Conservation (phyloP, 2,113 vertebrate genomes). For the Thermophis baileyi region DNA sequence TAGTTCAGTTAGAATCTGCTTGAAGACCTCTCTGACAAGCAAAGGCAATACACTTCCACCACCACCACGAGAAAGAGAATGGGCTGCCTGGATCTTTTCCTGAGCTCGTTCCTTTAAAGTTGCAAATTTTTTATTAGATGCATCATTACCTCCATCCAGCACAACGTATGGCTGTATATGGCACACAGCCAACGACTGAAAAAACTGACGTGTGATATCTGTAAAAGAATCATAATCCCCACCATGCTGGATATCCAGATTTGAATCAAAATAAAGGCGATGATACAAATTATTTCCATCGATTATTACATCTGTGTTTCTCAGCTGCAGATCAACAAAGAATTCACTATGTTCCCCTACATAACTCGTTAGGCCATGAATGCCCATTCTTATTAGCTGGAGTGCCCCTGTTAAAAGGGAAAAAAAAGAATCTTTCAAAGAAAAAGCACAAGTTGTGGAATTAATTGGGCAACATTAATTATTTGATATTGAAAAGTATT, state of each 20-base stretch:
- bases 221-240: slow-evolving; percentile 86
- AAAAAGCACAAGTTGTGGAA: background rate
- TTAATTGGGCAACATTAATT: background rate
- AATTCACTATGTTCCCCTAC: slow-evolving; percentile 77
- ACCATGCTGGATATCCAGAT: slow-evolving; percentile 77
- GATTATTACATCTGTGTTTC: slow-evolving; percentile 80
- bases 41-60: slow-evolving; percentile 79
- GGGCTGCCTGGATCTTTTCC: slow-evolving; percentile 78
- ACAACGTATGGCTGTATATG: slow-evolving; percentile 82
- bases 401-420: slow-evolving; percentile 26
- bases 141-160: slow-evolving; percentile 86
- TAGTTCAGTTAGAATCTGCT: slow-evolving; percentile 76
- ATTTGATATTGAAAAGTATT: background rate
- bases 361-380: slow-evolving; percentile 82
- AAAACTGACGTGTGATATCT: slow-evolving; percentile 70
- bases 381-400: slow-evolving; percentile 74
- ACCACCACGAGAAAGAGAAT: slow-evolving; percentile 71
- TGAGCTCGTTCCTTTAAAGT: slow-evolving; percentile 77
- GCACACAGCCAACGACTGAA: slow-evolving; percentile 76
- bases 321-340: slow-evolving; percentile 77
- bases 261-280: slow-evolving; percentile 76
- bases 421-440: background rate
- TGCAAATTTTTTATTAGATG: slow-evolving; percentile 82
- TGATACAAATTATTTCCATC: slow-evolving; percentile 89
- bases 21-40: slow-evolving; percentile 78